Evolutionary conservation across 2,888 invertebrate species (phyloP).

Genomic region (Ferrisia virgata): DNA sequence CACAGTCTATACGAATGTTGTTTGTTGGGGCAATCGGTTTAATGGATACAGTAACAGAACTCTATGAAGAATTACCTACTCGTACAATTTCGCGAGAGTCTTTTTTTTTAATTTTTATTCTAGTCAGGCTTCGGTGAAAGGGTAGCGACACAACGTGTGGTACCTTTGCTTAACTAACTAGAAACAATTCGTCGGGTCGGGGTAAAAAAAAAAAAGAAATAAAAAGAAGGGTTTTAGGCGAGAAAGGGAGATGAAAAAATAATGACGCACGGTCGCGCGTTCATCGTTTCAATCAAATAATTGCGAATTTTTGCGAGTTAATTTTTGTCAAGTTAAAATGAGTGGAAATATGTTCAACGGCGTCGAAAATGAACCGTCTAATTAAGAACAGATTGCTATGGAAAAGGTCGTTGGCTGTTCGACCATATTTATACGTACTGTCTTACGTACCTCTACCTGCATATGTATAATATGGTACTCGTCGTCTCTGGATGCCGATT

Average conservation of each 20-base stretch:
- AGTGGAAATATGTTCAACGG: neutral
- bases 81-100: neutral
- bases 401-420: neutral
- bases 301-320: constrained; percentile 13
- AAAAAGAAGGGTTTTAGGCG: neutral
- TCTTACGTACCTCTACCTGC: no score
- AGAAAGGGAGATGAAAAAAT: neutral
- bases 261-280: neutral
- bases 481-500: no score
- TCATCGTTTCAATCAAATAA: constrained; percentile 8
- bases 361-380: constrained; percentile 19
- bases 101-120: constrained; percentile 10
- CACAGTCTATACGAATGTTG: neutral
- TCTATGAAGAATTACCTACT: no score
- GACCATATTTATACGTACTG: neutral
- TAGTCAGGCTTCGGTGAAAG: neutral
- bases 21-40: neutral
- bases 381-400: constrained; percentile 9
- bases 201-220: neutral
- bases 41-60: neutral
- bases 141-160: constrained; percentile 10
- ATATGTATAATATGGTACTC: no score
- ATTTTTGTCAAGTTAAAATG: neutral
- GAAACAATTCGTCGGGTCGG: neutral
- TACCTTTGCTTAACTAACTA: constrained; percentile 19